Conservation (phyloP, 1,140 invertebrate species). For the Papilio glaucus region DNA sequence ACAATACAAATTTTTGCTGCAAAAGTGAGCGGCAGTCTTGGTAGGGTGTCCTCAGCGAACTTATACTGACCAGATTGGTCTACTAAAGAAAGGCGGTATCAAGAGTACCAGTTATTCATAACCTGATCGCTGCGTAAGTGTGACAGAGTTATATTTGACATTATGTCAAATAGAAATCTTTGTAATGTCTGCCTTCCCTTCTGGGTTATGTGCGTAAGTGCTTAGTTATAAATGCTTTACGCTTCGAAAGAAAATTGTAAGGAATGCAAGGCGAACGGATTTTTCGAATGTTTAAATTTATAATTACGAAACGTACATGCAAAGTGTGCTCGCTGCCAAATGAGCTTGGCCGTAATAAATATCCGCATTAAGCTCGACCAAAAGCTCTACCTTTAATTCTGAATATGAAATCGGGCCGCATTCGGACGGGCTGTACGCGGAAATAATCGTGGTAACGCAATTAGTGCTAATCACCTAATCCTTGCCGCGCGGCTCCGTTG, state of each 20-base stretch:
- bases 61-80: too few species aligned
- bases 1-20: too few species aligned
- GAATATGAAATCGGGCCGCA: constrained; percentile 75
- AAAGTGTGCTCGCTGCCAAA: constrained; percentile 30
- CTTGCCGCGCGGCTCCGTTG: constrained; percentile 77
- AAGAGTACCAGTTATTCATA: too few species aligned
- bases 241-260: not conserved
- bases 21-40: too few species aligned
- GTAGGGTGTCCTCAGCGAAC: too few species aligned
- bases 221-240: not conserved
- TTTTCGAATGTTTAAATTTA: constrained; percentile 16
- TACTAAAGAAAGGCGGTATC: too few species aligned
- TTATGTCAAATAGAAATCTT: not conserved
- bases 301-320: constrained; percentile 12
- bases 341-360: constrained; percentile 40
- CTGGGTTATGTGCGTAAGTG: not conserved
- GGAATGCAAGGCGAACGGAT: constrained; percentile 1
- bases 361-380: constrained; percentile 51
- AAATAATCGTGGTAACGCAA: constrained; percentile 81
- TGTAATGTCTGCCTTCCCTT: not conserved
- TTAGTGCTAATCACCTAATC: constrained; percentile 83
- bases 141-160: too few species aligned
- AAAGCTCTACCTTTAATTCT: constrained; percentile 70
- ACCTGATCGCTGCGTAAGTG: too few species aligned
- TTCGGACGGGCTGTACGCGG: constrained; percentile 68